Evolutionary conservation across 2,113 vertebrate genomes (phyloP).

Genomic region (Catharus bicknelli): DNA sequence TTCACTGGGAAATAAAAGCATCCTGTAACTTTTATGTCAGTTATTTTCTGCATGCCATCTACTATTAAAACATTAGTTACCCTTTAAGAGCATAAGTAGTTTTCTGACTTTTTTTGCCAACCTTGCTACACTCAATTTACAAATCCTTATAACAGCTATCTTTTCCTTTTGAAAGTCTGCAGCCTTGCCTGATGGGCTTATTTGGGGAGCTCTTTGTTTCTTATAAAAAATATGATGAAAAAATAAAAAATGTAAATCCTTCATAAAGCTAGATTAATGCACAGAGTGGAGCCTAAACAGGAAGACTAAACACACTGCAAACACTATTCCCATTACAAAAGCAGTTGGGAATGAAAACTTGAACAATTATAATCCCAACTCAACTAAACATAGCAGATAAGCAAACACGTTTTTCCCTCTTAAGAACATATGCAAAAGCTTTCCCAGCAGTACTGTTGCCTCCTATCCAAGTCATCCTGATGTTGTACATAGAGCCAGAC

Average conservation of each 20-base stretch:
- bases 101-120: not conserved
- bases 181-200: not conserved
- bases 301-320: not conserved
- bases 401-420: not conserved
- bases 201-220: not conserved
- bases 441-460: not conserved
- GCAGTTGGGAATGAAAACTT: constrained; percentile 7
- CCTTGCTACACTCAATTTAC: not conserved
- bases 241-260: constrained; percentile 9
- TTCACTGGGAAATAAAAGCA: not conserved
- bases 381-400: constrained; percentile 34
- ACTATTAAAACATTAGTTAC: not conserved
- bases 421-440: not conserved
- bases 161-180: not conserved
- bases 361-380: constrained; percentile 5
- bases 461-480: not conserved
- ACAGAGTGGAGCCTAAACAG: not conserved
- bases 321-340: not conserved
- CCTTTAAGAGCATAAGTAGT: not conserved
- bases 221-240: not conserved
- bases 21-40: not conserved
- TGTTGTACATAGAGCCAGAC: not conserved
- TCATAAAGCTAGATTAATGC: not conserved
- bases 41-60: not conserved
- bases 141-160: not conserved